Conservation (phyloP, 2,888 invertebrate genomes). For the Acanthosepion pharaonis region DNA sequence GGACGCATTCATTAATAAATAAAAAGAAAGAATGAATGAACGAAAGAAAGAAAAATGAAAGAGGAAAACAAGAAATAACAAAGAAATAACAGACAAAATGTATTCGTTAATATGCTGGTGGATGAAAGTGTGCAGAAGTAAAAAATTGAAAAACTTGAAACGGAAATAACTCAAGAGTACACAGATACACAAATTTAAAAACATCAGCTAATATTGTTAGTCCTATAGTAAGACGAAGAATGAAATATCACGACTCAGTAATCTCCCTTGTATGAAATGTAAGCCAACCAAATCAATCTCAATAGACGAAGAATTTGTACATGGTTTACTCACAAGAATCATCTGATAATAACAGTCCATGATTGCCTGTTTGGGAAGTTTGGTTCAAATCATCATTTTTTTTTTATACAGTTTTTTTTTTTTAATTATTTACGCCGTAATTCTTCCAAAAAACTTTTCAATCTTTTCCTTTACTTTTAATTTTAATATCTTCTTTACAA, state of each 20-base stretch:
- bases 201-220: background rate
- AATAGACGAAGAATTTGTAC: slow-evolving; percentile 9
- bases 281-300: background rate
- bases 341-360: background rate
- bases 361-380: background rate
- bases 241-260: background rate
- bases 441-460: background rate
- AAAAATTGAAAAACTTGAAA: background rate
- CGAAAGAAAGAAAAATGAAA: no score
- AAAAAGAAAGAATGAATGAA: no score
- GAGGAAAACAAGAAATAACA: no score
- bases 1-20: no score
- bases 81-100: background rate
- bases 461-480: background rate
- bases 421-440: background rate
- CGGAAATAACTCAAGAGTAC: background rate
- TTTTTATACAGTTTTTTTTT: background rate
- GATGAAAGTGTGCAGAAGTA: background rate
- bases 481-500: background rate
- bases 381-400: background rate
- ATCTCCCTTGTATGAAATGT: background rate
- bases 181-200: background rate
- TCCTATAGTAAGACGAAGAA: background rate
- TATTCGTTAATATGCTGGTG: background rate
- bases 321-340: background rate